Evolutionary conservation across 2,113 vertebrate species (phyloP).

Genomic region (Tupaia tana): DNA sequence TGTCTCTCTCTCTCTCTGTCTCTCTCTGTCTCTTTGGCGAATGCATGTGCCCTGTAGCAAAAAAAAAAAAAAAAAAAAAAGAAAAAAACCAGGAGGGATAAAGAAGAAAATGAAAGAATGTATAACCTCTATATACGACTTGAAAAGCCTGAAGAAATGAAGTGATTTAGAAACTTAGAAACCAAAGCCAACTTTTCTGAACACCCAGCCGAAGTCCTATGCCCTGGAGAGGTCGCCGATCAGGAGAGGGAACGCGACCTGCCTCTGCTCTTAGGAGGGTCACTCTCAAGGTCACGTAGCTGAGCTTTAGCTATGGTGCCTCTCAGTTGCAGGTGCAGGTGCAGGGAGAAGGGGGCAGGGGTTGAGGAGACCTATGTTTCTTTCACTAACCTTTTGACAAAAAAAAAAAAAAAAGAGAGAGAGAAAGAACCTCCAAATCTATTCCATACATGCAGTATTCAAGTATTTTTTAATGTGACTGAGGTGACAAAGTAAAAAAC

Average conservation of each 20-base stretch:
- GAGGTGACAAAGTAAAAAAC: background rate
- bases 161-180: background rate
- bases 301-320: background rate
- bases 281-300: background rate
- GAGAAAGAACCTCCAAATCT: background rate
- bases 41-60: too few species aligned
- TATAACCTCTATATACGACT: background rate
- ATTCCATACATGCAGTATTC: background rate
- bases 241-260: background rate
- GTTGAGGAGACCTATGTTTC: background rate
- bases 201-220: background rate
- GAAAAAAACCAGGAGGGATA: background rate
- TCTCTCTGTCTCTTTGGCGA: too few species aligned
- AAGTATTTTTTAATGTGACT: background rate
- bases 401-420: background rate
- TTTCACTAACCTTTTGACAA: constrained; percentile 23
- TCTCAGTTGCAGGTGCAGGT: background rate
- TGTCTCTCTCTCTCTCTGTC: too few species aligned
- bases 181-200: constrained; percentile 3
- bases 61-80: too few species aligned
- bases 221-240: background rate
- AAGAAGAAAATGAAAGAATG: background rate
- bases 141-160: constrained; percentile 7
- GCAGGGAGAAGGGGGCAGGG: background rate
- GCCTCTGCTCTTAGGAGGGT: background rate